phyloP scores from a whole-genome alignment of 64 coral and sea anemone genomes.

The Dendronephthya gigantea region DNA sequence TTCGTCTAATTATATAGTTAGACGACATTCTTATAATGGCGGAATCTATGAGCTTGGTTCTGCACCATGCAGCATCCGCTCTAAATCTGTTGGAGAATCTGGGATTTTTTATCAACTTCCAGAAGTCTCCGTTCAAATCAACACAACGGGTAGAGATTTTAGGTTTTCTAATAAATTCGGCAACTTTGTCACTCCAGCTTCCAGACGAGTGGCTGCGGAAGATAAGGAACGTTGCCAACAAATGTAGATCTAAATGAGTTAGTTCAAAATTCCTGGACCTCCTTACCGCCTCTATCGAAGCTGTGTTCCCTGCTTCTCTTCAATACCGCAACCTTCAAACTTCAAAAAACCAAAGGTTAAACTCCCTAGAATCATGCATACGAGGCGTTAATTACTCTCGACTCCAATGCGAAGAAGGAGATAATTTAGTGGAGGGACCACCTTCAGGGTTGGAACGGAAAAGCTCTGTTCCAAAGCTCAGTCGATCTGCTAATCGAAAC shows the following conservation, averaged over 20 bases:
- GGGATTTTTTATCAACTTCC: not conserved
- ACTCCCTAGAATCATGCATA: not conserved
- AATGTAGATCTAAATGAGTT: not conserved
- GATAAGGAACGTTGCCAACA: slow-evolving; percentile 12
- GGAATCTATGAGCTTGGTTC: not conserved
- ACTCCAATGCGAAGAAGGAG: not conserved
- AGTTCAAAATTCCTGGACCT: no score
- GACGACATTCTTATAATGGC: not conserved
- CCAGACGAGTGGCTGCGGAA: not conserved
- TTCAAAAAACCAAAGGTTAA: not conserved
- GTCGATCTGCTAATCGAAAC: not conserved
- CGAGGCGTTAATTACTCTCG: not conserved
- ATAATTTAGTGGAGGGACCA: not conserved
- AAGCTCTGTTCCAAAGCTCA: not conserved
- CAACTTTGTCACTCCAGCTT: not conserved
- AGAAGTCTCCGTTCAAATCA: not conserved
- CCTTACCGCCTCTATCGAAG: not conserved
- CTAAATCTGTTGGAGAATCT: not conserved
- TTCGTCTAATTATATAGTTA: not conserved
- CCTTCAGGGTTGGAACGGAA: not conserved
- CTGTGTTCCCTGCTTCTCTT: not conserved
- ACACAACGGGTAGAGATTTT: not conserved
- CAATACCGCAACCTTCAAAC: not conserved
- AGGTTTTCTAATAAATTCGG: slow-evolving; percentile 9
- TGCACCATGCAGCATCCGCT: not conserved